Conservation (phyloP, 1,140 invertebrate species). For the Drosophila ogumai region DNA sequence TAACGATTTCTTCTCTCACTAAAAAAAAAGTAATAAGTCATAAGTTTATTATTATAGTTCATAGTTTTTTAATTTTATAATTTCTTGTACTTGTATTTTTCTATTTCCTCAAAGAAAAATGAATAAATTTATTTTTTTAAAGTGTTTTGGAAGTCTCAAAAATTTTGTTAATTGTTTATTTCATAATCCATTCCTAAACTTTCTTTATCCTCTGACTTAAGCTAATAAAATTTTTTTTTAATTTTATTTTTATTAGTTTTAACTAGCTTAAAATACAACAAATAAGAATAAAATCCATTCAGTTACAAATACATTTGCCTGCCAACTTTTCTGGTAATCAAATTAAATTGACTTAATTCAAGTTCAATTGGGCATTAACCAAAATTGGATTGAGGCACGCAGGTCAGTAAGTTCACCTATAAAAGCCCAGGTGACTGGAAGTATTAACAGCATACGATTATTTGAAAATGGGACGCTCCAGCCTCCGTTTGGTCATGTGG, state of each 20-base stretch:
- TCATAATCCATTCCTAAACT: no score
- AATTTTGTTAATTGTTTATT: no score
- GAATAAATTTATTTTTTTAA: no score
- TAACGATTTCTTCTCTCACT: no score
- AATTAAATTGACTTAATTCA: constrained; percentile 67
- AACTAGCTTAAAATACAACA: neutral
- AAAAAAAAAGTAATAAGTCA: no score
- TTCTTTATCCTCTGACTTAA: no score
- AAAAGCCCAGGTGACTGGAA: constrained; percentile 28
- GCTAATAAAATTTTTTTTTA: no score
- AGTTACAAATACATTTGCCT: neutral
- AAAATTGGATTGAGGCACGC: constrained; percentile 62
- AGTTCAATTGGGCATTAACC: constrained; percentile 43
- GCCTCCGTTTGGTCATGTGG: constrained; percentile 3
- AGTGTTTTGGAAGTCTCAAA: no score
- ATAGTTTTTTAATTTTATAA: no score
- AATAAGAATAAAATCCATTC: neutral
- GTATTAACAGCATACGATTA: constrained; percentile 15
- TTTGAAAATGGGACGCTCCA: constrained; percentile 16
- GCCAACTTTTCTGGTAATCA: constrained; percentile 46
- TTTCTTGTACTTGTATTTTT: no score
- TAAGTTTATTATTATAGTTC: no score
- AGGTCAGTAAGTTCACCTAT: constrained; percentile 41
- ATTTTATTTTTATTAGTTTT: neutral
- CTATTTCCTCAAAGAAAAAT: no score